Conservation (phyloP, 2,113 vertebrate species). For the Forbesichthys agassizii region DNA sequence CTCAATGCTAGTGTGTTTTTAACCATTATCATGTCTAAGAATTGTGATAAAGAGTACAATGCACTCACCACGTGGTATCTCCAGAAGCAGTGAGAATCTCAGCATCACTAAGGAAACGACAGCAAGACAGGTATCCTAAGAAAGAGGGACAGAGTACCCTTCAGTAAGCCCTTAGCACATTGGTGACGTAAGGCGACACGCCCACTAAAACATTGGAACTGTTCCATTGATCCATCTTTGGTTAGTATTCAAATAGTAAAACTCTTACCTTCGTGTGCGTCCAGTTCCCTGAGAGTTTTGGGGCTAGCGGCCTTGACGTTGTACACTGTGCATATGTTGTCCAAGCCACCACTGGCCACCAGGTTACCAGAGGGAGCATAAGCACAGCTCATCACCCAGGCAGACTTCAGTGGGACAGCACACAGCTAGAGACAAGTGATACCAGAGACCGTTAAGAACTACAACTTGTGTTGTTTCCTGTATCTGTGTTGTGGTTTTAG, state of each 20-base stretch:
- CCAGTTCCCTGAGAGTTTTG: constrained; percentile 77
- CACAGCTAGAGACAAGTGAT: too few relatives aligned
- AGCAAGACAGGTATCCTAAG: constrained; percentile 78
- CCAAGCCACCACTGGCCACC: constrained; percentile 79
- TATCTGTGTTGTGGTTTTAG: too few relatives aligned
- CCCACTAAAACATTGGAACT: too few relatives aligned
- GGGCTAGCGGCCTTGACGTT: constrained; percentile 73
- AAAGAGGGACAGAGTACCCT: background rate
- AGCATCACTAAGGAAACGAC: constrained; percentile 76
- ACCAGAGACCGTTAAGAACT: too few relatives aligned
- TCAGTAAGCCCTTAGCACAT: background rate
- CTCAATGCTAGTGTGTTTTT: too few relatives aligned
- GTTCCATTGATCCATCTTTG: background rate
- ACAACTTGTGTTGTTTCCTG: too few relatives aligned
- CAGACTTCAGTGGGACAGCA: constrained; percentile 79
- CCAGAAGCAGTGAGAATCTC: constrained; percentile 80
- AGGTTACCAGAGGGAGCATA: constrained; percentile 78
- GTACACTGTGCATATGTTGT: constrained; percentile 79
- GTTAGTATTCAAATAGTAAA: background rate
- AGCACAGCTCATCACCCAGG: constrained; percentile 82
- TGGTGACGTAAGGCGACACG: too few relatives aligned
- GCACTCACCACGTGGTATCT: constrained; percentile 79
- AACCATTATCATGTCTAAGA: background rate
- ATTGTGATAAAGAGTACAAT: background rate
- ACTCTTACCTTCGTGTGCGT: constrained; percentile 75